Base-by-base conservation (phyloP, 2,888 invertebrate species). In the Drosophila acutilabella region DNA sequence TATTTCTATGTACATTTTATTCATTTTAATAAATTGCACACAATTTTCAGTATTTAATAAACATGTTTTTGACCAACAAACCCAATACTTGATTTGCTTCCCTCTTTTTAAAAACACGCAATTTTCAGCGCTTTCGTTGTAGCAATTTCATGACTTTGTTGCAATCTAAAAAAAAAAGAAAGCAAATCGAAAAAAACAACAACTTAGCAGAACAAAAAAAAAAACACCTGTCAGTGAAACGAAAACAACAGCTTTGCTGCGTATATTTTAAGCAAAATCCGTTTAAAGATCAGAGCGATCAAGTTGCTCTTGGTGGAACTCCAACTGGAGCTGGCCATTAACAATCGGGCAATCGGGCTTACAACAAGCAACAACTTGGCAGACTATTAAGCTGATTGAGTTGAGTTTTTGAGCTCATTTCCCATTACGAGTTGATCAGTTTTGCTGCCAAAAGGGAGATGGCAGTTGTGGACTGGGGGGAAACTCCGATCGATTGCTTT, bases 381-480 rank as follows among this genome's bases (percentile, higher is more conserved):
- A 82, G 83, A 64, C 83, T 83, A 88, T 88, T 88, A 84, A 78
- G 87, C 86, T 84, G 88, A 84, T 84, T 88, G 86, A 88, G 86
- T 85, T 86, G 78, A 88, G 80, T 73, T 84, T 87, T 69, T 65
- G 74, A 80, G 73, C 83, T 70, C 74, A 76, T 85, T 86, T 86
- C 71, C 86, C 88, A 88, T 88, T 83, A 88, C 83, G 80, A 83
- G 76, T 71, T 88, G 83, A 88, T 85, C 77, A 76, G 74, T 76
- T 84, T 80, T 77, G 1, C 66, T 47, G 44, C 30, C 30, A 20
- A 20, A 26, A 50, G 14, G 36, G 33, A 30, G 41, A 16, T 18
- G 13, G 14, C 33, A 62, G 42, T 11, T 18, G 50, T 23, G 0
- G 16, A 30, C 52, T 47, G 61, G n/a, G 42, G 45, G 45, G 66